Percentiles rank a stretch among this genome's conserved stretches.
phyloP scores from a whole-genome alignment of 1,140 invertebrate genomes.

The Dermatophagoides farinae region DNA sequence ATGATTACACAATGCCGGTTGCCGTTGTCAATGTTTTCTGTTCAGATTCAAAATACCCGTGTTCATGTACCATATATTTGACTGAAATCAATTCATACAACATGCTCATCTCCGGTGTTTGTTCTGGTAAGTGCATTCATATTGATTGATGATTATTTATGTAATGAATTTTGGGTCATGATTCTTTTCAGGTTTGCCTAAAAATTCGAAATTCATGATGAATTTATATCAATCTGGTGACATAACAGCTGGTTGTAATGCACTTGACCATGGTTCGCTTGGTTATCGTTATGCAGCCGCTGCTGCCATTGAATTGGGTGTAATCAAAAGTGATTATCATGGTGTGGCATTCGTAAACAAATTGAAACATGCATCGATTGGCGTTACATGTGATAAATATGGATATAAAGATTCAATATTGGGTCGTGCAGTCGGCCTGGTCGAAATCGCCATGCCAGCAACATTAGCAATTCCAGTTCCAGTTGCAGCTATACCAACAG shows the following conservation, averaged over 20 bases:
- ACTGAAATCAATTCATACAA: neutral
- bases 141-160: neutral
- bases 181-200: neutral
- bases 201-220: slow-evolving; percentile 50
- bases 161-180: neutral
- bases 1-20: neutral
- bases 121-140: neutral
- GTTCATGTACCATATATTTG: slow-evolving; percentile 7
- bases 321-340: slow-evolving; percentile 46
- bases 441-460: slow-evolving; percentile 8
- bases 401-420: slow-evolving; percentile 26
- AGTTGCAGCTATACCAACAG: neutral
- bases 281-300: slow-evolving; percentile 50
- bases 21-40: slow-evolving; percentile 1
- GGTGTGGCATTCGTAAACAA: slow-evolving; percentile 49
- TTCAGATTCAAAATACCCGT: neutral
- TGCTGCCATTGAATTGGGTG: slow-evolving; percentile 56
- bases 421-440: slow-evolving; percentile 32
- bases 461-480: slow-evolving; percentile 24
- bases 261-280: slow-evolving; percentile 52
- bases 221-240: slow-evolving; percentile 95
- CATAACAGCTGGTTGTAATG: slow-evolving; percentile 82
- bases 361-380: slow-evolving; percentile 22
- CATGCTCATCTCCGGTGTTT: slow-evolving; percentile 3
- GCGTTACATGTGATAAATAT: neutral